Percentiles rank a stretch among this genome's conserved stretches.
Evolutionary conservation across 2,113 vertebrate species (phyloP).

Genomic region (Balaenoptera acutorostrata): DNA sequence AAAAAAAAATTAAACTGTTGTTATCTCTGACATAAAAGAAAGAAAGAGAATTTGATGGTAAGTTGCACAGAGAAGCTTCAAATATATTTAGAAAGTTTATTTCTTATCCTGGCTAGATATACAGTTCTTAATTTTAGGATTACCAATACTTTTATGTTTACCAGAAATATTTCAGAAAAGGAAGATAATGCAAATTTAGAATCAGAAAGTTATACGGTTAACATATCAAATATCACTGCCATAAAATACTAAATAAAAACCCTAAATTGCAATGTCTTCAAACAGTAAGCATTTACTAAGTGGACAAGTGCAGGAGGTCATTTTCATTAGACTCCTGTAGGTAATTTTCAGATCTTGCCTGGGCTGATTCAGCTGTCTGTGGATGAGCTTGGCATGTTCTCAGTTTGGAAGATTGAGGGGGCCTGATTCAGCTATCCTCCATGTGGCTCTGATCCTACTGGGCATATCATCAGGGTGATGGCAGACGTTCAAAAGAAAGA

Average conservation of each 20-base stretch:
- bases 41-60: background rate
- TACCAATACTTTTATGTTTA: background rate
- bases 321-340: background rate
- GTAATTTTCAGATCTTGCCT: background rate
- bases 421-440: background rate
- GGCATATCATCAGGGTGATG: background rate
- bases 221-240: background rate
- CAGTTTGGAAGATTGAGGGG: background rate
- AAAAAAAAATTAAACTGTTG: background rate
- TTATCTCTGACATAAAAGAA: background rate
- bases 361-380: background rate
- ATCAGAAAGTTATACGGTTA: background rate
- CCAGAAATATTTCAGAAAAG: background rate
- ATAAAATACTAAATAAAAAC: background rate
- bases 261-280: background rate
- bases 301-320: background rate
- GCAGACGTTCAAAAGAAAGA: background rate
- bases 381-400: background rate
- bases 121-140: background rate
- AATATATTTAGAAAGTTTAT: background rate
- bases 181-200: too few relatives aligned
- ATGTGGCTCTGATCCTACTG: background rate
- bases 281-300: background rate
- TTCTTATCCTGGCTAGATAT: background rate
- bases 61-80: background rate